phyloP scores from a whole-genome alignment of 64 coral and sea anemone genomes.

The Acropora yongei region DNA sequence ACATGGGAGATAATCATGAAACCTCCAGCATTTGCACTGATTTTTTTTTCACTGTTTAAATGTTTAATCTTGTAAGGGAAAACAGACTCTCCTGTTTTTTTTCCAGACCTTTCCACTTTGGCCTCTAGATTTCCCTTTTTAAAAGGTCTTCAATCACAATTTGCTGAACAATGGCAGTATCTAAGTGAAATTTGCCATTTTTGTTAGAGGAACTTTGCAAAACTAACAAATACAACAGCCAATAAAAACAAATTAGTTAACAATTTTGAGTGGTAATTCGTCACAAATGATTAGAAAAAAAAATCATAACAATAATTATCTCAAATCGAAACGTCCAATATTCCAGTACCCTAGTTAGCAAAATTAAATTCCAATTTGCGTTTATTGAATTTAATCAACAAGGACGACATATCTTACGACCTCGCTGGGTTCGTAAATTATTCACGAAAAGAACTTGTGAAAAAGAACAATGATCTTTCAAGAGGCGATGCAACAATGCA shows the following conservation, averaged over 20 bases:
- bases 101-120: too few relatives aligned
- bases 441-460: not conserved
- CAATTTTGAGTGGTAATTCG: not conserved
- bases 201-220: not conserved
- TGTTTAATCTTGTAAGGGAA: too few relatives aligned
- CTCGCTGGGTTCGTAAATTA: not conserved
- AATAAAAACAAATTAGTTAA: too few relatives aligned
- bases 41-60: too few relatives aligned
- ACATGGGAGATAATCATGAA: too few relatives aligned
- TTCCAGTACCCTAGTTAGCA: not conserved
- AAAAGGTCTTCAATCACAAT: too few relatives aligned
- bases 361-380: not conserved
- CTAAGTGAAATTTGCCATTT: too few relatives aligned
- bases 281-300: not conserved
- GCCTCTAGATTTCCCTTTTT: too few relatives aligned
- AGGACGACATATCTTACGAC: not conserved
- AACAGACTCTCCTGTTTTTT: too few relatives aligned
- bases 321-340: not conserved
- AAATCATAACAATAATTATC: not conserved
- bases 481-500: constrained; percentile 8
- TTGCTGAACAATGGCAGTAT: too few relatives aligned
- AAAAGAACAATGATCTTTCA: not conserved
- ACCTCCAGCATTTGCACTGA: too few relatives aligned
- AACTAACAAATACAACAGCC: not conserved
- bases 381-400: not conserved